Conservation (phyloP, 2,797 vertebrate species). For the Sebastes diploproa region DNA sequence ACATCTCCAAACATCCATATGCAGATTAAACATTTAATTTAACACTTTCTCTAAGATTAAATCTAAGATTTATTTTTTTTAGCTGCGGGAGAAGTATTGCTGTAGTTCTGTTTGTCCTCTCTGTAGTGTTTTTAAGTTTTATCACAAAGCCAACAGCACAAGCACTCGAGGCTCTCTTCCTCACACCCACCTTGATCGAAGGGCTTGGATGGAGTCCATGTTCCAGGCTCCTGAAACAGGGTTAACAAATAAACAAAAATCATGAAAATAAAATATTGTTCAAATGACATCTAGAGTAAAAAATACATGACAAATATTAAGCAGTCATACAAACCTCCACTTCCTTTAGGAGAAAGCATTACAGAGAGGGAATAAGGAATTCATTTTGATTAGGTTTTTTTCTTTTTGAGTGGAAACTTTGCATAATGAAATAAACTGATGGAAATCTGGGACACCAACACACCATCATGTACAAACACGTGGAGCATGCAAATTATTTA, state of each 20-base stretch:
- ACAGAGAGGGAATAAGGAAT: constrained; percentile 63
- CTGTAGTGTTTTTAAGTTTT: not conserved
- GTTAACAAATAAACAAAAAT: constrained; percentile 41
- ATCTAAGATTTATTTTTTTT: not conserved
- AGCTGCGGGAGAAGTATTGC: not conserved
- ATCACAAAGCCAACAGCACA: constrained; percentile 17
- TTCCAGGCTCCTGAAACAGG: constrained; percentile 87
- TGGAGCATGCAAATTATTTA: constrained; percentile 14
- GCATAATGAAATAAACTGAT: not conserved
- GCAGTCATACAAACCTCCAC: constrained; percentile 92
- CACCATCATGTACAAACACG: constrained; percentile 2
- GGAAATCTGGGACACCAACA: constrained; percentile 7
- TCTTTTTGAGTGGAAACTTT: constrained; percentile 5
- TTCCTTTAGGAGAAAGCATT: constrained; percentile 90
- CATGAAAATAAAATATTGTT: constrained; percentile 35
- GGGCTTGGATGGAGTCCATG: constrained; percentile 92
- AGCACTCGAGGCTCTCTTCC: not conserved
- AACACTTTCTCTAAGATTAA: not conserved
- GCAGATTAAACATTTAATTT: not conserved
- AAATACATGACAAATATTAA: constrained; percentile 15
- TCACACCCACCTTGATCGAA: constrained; percentile 92
- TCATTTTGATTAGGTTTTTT: constrained; percentile 37
- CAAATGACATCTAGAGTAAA: constrained; percentile 18
- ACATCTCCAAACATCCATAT: not conserved
- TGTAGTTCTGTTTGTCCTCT: not conserved